Conservation (phyloP, 2,113 vertebrate species). For the Apaloderma vittatum region DNA sequence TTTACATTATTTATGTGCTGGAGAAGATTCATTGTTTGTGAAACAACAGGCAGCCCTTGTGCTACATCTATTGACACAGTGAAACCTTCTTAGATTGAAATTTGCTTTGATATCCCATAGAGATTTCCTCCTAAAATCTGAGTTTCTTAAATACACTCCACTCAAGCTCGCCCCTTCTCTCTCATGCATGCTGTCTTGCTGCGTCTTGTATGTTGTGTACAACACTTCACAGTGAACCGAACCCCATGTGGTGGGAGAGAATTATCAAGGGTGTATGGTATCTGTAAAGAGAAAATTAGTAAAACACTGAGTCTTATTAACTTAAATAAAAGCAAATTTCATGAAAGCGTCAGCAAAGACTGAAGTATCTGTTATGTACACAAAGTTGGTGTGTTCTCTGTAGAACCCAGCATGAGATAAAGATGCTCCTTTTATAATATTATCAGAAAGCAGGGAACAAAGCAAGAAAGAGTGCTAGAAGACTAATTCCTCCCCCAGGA, state of each 20-base stretch:
- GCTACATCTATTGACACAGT: neutral
- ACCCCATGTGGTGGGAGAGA: neutral
- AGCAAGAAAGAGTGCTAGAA: neutral
- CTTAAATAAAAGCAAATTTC: conserved; percentile 27
- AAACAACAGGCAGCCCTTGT: conserved; percentile 49
- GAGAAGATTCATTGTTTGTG: conserved; percentile 64
- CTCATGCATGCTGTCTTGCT: neutral
- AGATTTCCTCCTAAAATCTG: neutral
- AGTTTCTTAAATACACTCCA: neutral
- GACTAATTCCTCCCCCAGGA: neutral
- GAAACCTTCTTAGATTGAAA: conserved; percentile 34
- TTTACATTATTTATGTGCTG: conserved; percentile 71
- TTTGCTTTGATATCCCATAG: conserved; percentile 39
- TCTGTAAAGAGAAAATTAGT: conserved; percentile 42
- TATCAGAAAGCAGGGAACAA: conserved; percentile 10
- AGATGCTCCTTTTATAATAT: neutral
- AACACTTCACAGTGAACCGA: neutral
- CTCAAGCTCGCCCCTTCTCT: neutral
- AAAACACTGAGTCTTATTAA: conserved; percentile 32
- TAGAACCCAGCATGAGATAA: neutral
- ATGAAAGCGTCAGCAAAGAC: neutral
- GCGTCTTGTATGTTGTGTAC: fast-evolving
- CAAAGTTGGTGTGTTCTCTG: neutral
- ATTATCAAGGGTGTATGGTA: neutral
- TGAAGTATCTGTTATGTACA: neutral